Percentiles rank a stretch among this genome's conserved stretches.
These are phyloP conservation scores for Dendrolimus punctatus DNA, from an alignment of 1,140 invertebrate species.

Conservation along the genomic window DNA sequence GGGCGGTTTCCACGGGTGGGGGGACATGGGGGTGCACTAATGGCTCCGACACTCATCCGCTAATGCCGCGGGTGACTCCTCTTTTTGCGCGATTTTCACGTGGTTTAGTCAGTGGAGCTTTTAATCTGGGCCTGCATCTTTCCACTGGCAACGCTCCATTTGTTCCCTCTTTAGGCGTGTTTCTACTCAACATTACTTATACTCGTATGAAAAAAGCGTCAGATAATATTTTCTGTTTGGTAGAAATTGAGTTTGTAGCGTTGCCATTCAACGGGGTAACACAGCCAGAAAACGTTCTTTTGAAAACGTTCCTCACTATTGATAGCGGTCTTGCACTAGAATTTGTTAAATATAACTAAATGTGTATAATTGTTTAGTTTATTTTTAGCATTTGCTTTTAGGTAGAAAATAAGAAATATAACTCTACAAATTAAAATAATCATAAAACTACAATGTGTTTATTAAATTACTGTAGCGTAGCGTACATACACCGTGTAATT, in stretches of 20 bases:
- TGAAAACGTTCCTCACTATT: too few species aligned
- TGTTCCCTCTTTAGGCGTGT: constrained; percentile 24
- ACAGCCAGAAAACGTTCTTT: too few species aligned
- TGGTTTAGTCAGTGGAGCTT: constrained; percentile 67
- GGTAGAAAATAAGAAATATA: too few species aligned
- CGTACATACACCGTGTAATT: constrained; percentile 9
- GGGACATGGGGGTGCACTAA: constrained; percentile 47
- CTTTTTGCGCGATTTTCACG: constrained; percentile 69
- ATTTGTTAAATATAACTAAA: too few species aligned
- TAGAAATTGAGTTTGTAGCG: too few species aligned
- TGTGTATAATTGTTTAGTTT: too few species aligned
- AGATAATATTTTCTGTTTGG: too few species aligned
- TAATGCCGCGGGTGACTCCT: constrained; percentile 69
- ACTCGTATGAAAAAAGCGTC: background rate
- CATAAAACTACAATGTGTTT: too few species aligned
- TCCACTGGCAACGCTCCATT: constrained; percentile 51
- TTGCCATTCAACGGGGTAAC: too few species aligned
- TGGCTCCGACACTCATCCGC: constrained; percentile 70
- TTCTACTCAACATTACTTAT: constrained; percentile 1
- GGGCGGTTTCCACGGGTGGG: constrained; percentile 15
- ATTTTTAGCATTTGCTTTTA: too few species aligned
- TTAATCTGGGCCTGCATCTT: constrained; percentile 67
- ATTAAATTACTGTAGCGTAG: background rate
- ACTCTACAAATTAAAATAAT: too few species aligned
- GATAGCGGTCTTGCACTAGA: too few species aligned